These are phyloP conservation scores for Synodontis membranacea DNA, from an alignment of 2,113 vertebrate species.

Conservation along the genomic window DNA sequence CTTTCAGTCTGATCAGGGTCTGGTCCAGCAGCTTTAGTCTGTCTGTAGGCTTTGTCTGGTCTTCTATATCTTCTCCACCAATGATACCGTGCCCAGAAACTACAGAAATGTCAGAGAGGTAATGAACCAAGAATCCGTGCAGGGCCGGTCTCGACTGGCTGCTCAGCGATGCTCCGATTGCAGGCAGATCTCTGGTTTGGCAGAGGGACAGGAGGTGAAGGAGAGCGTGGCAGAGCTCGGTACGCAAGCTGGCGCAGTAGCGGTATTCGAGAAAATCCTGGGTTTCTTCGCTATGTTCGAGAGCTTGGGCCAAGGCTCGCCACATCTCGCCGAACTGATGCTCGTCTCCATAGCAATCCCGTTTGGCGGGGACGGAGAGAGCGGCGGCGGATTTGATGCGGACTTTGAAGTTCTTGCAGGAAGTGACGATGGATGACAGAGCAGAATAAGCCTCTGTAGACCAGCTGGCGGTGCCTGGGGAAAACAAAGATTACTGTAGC, in stretches of 20 bases:
- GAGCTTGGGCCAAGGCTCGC: conserved; percentile 80
- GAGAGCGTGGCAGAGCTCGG: conserved; percentile 84
- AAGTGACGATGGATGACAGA: conserved; percentile 85
- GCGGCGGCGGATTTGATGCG: conserved; percentile 92
- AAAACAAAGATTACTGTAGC: not conserved
- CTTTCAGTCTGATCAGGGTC: conserved; percentile 72
- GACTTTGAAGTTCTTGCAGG: conserved; percentile 97
- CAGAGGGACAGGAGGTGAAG: conserved; percentile 83
- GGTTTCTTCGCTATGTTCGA: conserved; percentile 87
- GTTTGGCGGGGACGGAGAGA: conserved; percentile 77
- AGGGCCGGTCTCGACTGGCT: conserved; percentile 65
- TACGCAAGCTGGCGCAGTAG: conserved; percentile 87
- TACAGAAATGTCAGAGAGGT: conserved; percentile 70
- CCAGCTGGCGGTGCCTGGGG: conserved; percentile 83
- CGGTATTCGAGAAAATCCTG: conserved; percentile 93
- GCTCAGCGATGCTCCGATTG: conserved; percentile 63
- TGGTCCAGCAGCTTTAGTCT: conserved; percentile 67
- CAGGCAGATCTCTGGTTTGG: conserved; percentile 72
- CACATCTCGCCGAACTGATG: conserved; percentile 82
- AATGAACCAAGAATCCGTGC: conserved; percentile 75
- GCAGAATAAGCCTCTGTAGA: conserved; percentile 79
- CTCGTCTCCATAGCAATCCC: conserved; percentile 77
- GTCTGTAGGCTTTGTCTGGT: conserved; percentile 53
- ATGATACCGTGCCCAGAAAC: conserved; percentile 35
- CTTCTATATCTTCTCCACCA: conserved; percentile 39